Evolutionary conservation across 1,140 invertebrate species (phyloP), one percentile per base, ranked within the genome.

Genomic region (Drosophila orosa): DNA sequence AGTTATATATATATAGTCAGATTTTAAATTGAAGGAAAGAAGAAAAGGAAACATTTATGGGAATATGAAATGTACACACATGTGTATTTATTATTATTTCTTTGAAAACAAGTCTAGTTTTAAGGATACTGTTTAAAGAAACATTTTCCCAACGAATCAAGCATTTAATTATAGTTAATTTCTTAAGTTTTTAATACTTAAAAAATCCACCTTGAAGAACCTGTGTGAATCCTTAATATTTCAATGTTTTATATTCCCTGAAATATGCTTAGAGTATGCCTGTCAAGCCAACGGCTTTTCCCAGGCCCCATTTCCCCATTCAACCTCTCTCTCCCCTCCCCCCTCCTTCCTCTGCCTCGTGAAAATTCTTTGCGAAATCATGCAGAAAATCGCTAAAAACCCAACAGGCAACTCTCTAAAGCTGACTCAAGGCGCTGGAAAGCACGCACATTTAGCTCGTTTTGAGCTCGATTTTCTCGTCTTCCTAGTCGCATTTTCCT

Each of bases 281-380:
- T 27, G 40, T 52, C 60, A 42, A 37, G 50, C 37, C 37, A 69
- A 58, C 25, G 67, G 67, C 40, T 71, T 71, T 57, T 19, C 40
- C 33, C 4, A 22, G 13, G 13, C 19, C 31, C 35, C 4, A 13
- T 24, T 39, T 12, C 13, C 13, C 6, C n/a, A n/a, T n/a, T n/a
- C n/a, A n/a, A n/a, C n/a, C n/a, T n/a, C n/a, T n/a, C n/a, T n/a
- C n/a, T n/a, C n/a, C 25, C 25, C 17, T 12, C 44, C 17, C 5
- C 8, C 13, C 3, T 12, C 22, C 29, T 3, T 13, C 27, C 7
- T 7, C 15, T 22, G 31, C 4, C 55, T 54, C 33, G 50, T 47
- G 65, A 35, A 77, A 77, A 77, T 77, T 76, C 74, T 69, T 69
- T 77, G 63, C 63, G 68, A 77, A 77, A 76, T 77, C 74, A 77